Base-by-base conservation (phyloP, 2,797 vertebrate species). In the Microctenopoma steveboyesi region DNA sequence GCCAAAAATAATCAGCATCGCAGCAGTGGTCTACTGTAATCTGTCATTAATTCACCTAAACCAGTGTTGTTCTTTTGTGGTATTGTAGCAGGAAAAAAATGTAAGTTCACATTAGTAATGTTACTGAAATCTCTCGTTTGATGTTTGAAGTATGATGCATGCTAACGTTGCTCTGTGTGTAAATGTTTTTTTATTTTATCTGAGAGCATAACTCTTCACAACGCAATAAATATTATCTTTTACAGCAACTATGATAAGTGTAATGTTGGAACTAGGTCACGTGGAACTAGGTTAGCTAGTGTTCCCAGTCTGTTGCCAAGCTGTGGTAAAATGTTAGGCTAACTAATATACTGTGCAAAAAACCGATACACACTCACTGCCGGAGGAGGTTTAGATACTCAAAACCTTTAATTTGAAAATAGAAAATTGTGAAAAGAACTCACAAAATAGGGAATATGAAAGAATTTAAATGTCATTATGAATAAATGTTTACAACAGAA, bases 41-140 rank as follows among this genome's bases (percentile, higher is more conserved):
- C 50, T 62, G 9, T 57, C 14, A 43, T 30, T 64, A 18, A 70
- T 42, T 30, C 12, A 43, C 2, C 33, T 22, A 7, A 39, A 12
- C 28, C 3, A 35, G n/a, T 56, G 13, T 15, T 67, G 14, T 33
- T 49, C 12, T 69, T 22, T 46, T 16, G 25, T 64, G 13, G 28
- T 45, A 25, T 39, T 22, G 6, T n/a, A 25, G 27, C 15, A 69
- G 30, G 58, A 53, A 14, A 25, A 22, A 1, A 15, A 5, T 5
- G 4, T 22, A 25, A 13, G 27, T 56, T 67, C 16, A 47, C 5
- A 57, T 63, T 5, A 55, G 51, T 48, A 27, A 18, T 0, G 0
- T 53, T 64, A 59, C 42, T 6, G 14, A 43, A 68, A 35, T 55
- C 40, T 33, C 40, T 28, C 1, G 61, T 51, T 50, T 78, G 46